Percentiles rank a stretch among this genome's conserved stretches.
Conservation (phyloP, 2,113 vertebrate genomes). For the Lasiurus borealis region DNA sequence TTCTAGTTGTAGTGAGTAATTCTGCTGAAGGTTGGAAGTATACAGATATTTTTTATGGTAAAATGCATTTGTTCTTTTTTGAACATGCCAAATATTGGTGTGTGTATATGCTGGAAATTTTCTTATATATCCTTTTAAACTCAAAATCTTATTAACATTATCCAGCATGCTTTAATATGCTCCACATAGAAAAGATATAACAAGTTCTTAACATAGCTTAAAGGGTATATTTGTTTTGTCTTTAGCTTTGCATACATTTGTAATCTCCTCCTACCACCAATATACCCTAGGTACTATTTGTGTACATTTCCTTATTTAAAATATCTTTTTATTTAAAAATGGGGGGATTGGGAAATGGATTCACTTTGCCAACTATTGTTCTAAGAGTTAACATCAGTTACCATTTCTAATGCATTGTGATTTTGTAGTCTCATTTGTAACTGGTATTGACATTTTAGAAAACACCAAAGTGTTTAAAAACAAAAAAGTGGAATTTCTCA, state of each 20-base stretch:
- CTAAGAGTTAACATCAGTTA: slow-evolving; percentile 72
- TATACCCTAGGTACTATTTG: slow-evolving; percentile 73
- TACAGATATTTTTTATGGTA: slow-evolving; percentile 84
- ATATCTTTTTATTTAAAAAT: slow-evolving; percentile 67
- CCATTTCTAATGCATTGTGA: slow-evolving; percentile 67
- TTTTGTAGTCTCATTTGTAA: slow-evolving; percentile 74
- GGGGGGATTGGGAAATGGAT: background rate
- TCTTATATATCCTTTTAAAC: slow-evolving; percentile 78
- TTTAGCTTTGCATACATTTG: slow-evolving; percentile 73
- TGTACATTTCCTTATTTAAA: slow-evolving; percentile 77
- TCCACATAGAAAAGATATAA: slow-evolving; percentile 73
- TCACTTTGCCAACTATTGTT: slow-evolving; percentile 68
- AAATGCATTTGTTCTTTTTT: slow-evolving; percentile 79
- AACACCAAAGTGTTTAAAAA: slow-evolving; percentile 74
- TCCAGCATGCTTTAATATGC: slow-evolving; percentile 81
- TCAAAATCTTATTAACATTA: slow-evolving; percentile 80
- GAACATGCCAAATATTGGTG: slow-evolving; percentile 82
- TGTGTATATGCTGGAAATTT: slow-evolving; percentile 84
- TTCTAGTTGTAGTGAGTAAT: slow-evolving; percentile 81
- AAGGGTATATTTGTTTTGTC: slow-evolving; percentile 70
- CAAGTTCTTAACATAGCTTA: slow-evolving; percentile 75
- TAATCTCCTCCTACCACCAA: slow-evolving; percentile 60
- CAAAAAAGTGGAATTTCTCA: slow-evolving; percentile 52
- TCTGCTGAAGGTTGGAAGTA: slow-evolving; percentile 83
- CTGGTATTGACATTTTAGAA: slow-evolving; percentile 72